Evolutionary conservation across 2,888 invertebrate species (phyloP).

Genomic region (Pristionchus entomophagus): DNA sequence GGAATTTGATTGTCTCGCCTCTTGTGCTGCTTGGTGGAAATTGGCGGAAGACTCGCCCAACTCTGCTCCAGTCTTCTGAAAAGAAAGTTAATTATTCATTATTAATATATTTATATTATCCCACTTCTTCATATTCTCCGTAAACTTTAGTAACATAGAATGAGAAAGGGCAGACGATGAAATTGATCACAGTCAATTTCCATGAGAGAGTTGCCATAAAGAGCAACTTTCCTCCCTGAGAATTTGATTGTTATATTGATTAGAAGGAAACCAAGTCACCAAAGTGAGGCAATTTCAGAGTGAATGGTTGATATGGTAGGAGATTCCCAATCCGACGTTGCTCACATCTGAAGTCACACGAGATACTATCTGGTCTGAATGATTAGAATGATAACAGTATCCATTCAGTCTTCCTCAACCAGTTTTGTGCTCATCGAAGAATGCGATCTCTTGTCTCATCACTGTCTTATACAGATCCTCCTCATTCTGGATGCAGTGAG

Average conservation of each 20-base stretch:
- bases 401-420: conserved; percentile 77
- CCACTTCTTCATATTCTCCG: conserved; percentile 76
- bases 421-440: conserved; percentile 75
- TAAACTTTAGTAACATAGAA: conserved; percentile 75
- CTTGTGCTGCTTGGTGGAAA: conserved; percentile 77
- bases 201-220: conserved; percentile 77
- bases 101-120: neutral
- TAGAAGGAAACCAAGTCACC: neutral
- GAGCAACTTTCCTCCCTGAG: conserved; percentile 56
- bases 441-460: conserved; percentile 76
- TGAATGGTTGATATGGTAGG: conserved; percentile 75
- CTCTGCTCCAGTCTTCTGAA: conserved; percentile 71
- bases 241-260: neutral
- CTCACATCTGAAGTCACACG: conserved; percentile 77
- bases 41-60: conserved; percentile 76
- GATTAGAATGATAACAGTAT: neutral
- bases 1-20: conserved; percentile 50
- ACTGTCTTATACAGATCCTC: conserved; percentile 74
- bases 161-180: conserved; percentile 76
- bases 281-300: conserved; percentile 64
- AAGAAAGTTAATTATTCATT: conserved; percentile 58
- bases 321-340: conserved; percentile 75
- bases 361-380: conserved; percentile 75
- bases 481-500: conserved; percentile 73
- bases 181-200: conserved; percentile 75